These are phyloP conservation scores for Trissoscelio sp. DNA, from an alignment of 2,888 invertebrate genomes.

Conservation along the genomic window DNA sequence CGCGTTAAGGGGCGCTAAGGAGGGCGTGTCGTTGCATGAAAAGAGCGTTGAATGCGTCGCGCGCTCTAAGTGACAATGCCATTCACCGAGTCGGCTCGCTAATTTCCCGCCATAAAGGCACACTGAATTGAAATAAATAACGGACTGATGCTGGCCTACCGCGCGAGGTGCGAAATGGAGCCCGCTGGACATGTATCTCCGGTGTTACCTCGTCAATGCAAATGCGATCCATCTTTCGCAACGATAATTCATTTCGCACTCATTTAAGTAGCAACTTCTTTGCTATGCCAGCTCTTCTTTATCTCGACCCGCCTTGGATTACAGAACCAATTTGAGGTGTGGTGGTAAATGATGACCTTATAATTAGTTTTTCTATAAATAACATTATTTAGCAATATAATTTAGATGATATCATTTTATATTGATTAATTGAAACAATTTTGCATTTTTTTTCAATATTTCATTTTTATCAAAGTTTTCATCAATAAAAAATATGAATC, in stretches of 20 bases:
- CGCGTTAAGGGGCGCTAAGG: slow-evolving; percentile 81
- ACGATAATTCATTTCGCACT: slow-evolving; percentile 66
- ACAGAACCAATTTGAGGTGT: slow-evolving; percentile 34
- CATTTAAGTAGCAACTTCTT: slow-evolving; percentile 55
- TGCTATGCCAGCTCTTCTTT: slow-evolving; percentile 16
- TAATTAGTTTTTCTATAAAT: slow-evolving; percentile 7
- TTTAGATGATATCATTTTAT: too few relatives aligned
- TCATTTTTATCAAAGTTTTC: too few relatives aligned
- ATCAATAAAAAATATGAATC: too few relatives aligned
- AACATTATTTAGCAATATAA: too few relatives aligned
- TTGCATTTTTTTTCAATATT: too few relatives aligned
- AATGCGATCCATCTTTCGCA: slow-evolving; percentile 72
- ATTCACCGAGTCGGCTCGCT: slow-evolving; percentile 78
- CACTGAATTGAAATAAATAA: slow-evolving; percentile 79
- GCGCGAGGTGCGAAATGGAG: slow-evolving; percentile 78
- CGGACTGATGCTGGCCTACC: slow-evolving; percentile 74
- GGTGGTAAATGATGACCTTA: slow-evolving; percentile 16
- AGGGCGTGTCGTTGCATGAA: slow-evolving; percentile 79
- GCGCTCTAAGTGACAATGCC: slow-evolving; percentile 79
- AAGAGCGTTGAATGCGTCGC: slow-evolving; percentile 76
- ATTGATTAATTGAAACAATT: too few relatives aligned
- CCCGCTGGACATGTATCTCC: slow-evolving; percentile 65
- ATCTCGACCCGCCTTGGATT: slow-evolving; percentile 22
- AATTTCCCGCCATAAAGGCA: slow-evolving; percentile 81
- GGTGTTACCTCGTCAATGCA: slow-evolving; percentile 72